Conservation (phyloP, 1,140 invertebrate species). For the Ceratitis capitata region DNA sequence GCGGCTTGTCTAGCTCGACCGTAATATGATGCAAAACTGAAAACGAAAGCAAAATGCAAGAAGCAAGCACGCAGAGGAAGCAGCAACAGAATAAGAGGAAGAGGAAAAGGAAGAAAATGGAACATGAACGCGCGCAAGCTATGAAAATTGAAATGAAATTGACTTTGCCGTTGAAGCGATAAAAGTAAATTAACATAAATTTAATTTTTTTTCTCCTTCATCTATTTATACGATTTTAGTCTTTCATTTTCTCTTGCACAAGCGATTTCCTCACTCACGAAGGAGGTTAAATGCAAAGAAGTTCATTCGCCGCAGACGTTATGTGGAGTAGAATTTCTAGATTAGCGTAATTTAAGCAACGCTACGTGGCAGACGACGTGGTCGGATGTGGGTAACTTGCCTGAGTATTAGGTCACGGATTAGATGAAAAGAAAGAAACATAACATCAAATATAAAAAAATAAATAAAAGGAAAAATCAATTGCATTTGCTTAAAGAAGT, state of each 20-base stretch:
- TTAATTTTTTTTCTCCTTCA: slow-evolving; percentile 45
- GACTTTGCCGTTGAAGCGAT: slow-evolving; percentile 57
- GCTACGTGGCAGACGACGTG: not conserved
- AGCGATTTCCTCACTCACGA: not conserved
- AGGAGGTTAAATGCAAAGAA: not conserved
- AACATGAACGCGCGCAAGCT: slow-evolving; percentile 54
- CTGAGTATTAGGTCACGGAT: not conserved
- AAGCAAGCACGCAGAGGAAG: too few species aligned
- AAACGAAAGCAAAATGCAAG: not conserved
- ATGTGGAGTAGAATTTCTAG: not conserved
- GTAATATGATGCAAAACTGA: slow-evolving; percentile 17
- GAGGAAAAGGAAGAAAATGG: slow-evolving; percentile 1
- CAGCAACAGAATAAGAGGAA: too few species aligned
- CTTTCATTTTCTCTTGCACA: not conserved
- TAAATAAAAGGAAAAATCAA: not conserved
- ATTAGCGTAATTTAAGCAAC: slow-evolving; percentile 17
- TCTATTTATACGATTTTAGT: not conserved
- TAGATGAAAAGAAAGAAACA: not conserved
- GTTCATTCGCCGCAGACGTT: not conserved
- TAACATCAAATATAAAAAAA: too few species aligned
- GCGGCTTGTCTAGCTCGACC: not conserved
- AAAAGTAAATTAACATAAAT: slow-evolving; percentile 63
- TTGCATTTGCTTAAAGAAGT: slow-evolving; percentile 1
- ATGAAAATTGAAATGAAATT: slow-evolving; percentile 62
- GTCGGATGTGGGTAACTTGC: not conserved